Conservation (phyloP, 2,797 vertebrate species). For the Vultur gryphus region DNA sequence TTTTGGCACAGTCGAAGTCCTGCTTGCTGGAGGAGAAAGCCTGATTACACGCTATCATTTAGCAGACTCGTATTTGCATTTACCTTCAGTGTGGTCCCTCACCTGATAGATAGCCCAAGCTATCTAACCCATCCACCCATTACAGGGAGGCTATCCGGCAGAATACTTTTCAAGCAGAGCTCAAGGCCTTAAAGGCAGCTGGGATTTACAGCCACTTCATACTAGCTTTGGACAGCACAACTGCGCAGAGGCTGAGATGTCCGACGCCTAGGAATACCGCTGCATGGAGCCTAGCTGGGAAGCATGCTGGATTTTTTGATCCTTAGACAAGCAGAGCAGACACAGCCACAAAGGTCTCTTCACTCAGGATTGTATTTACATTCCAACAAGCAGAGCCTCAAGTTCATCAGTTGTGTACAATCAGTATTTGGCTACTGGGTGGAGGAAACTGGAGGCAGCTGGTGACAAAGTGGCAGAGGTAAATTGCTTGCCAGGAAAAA, state of each 20-base stretch:
- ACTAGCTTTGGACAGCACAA: neutral
- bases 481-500: neutral
- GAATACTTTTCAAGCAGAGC: neutral
- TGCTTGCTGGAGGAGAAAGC: neutral
- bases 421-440: conserved; percentile 15
- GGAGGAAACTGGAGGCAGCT: neutral
- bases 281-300: neutral
- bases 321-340: neutral
- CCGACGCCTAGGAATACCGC: rapidly evolving
- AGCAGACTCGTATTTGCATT: neutral
- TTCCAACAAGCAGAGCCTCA: neutral
- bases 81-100: neutral
- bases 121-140: neutral
- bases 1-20: neutral
- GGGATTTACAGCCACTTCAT: neutral
- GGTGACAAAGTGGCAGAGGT: neutral
- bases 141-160: neutral
- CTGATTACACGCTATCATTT: rapidly evolving
- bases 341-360: neutral
- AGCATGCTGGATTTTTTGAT: neutral
- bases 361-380: neutral
- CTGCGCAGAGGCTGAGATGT: rapidly evolving
- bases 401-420: neutral
- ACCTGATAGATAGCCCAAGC: neutral
- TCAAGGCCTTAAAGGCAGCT: neutral